Evolutionary conservation across 2,888 invertebrate genomes (phyloP).

Genomic region (Drosophila anceps): DNA sequence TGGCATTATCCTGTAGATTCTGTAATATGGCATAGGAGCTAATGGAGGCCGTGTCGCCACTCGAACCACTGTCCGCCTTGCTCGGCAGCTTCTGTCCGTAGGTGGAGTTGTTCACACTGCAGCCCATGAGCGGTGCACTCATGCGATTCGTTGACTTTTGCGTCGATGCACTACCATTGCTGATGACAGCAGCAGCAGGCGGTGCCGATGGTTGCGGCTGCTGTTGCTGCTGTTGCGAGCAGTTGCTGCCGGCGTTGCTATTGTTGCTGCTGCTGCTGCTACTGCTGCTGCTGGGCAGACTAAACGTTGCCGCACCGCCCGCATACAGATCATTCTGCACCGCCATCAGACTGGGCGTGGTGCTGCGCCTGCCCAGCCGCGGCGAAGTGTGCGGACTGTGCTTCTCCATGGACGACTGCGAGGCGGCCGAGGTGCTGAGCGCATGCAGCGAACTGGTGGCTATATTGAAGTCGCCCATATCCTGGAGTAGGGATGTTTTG

Average conservation of each 20-base stretch:
- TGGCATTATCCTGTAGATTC: slow-evolving; percentile 73
- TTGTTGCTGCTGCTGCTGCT: slow-evolving; percentile 18
- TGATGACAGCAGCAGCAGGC: slow-evolving; percentile 74
- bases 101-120: slow-evolving; percentile 67
- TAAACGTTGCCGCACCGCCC: slow-evolving; percentile 74
- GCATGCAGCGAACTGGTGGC: slow-evolving; percentile 88
- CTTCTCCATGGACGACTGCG: slow-evolving; percentile 79
- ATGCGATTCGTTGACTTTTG: slow-evolving; percentile 84
- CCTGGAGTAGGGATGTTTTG: slow-evolving; percentile 83
- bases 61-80: slow-evolving; percentile 70
- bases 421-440: slow-evolving; percentile 82
- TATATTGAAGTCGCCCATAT: slow-evolving; percentile 88
- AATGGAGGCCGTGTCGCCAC: slow-evolving; percentile 76
- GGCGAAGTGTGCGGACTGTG: slow-evolving; percentile 88
- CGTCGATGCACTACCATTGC: slow-evolving; percentile 61
- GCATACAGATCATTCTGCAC: slow-evolving; percentile 85
- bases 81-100: slow-evolving; percentile 70
- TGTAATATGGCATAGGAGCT: slow-evolving; percentile 83
- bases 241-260: slow-evolving; percentile 57
- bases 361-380: slow-evolving; percentile 86
- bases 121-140: slow-evolving; percentile 84
- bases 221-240: slow-evolving; percentile 56
- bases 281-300: slow-evolving; percentile 69
- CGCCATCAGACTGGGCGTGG: slow-evolving; percentile 84
- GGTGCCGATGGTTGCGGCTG: slow-evolving; percentile 81